Conservation (phyloP, 2,113 vertebrate genomes). For the Lasiurus borealis region DNA sequence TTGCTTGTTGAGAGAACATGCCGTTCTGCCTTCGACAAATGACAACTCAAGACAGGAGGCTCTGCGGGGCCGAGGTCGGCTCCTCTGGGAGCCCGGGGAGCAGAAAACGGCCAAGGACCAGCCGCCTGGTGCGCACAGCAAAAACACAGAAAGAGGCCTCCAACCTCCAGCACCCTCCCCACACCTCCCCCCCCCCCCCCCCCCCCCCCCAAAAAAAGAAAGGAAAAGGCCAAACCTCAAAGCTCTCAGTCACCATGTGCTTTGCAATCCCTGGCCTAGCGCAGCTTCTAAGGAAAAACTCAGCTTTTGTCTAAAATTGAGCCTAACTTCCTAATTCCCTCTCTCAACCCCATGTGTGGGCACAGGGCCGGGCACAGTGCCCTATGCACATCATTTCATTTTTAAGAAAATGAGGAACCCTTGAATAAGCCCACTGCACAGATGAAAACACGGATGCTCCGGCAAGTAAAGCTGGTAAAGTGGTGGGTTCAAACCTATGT, state of each 20-base stretch:
- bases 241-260: neutral
- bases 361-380: rapidly evolving
- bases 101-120: neutral
- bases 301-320: neutral
- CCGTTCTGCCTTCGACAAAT: conserved; percentile 41
- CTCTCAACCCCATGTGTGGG: too few species aligned
- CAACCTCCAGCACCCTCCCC: neutral
- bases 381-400: rapidly evolving
- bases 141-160: neutral
- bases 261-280: neutral
- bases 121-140: neutral
- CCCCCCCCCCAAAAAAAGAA: too few species aligned
- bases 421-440: neutral
- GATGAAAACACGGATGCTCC: neutral
- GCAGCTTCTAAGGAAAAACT: neutral
- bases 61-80: neutral
- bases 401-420: neutral
- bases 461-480: neutral
- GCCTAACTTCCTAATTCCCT: neutral
- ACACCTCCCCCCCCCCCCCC: too few species aligned
- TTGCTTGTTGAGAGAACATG: conserved; percentile 43
- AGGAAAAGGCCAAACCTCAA: neutral
- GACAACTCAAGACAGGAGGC: neutral
- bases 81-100: neutral
- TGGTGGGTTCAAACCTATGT: neutral